Evolutionary conservation across 2,888 invertebrate genomes (phyloP).

Genomic region (Eupithecia insigniata): DNA sequence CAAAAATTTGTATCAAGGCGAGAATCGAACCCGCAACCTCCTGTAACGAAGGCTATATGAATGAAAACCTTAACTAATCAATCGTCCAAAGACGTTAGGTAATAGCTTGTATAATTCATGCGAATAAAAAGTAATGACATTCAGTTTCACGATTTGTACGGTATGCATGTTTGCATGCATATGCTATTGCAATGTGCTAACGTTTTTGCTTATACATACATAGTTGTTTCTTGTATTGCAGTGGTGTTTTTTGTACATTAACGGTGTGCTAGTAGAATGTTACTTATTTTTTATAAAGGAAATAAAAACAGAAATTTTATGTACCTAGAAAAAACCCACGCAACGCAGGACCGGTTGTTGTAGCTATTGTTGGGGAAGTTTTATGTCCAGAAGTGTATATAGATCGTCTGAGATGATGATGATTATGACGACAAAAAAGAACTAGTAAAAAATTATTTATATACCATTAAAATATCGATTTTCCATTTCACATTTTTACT

Average conservation of each 20-base stretch:
- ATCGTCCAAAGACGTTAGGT: slow-evolving; percentile 31
- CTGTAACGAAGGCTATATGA: too few species aligned
- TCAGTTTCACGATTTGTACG: slow-evolving; percentile 37
- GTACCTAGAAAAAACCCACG: not conserved
- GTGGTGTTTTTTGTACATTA: not conserved
- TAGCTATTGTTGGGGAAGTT: not conserved
- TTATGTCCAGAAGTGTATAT: not conserved
- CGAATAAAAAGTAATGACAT: slow-evolving; percentile 34
- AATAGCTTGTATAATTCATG: slow-evolving; percentile 38
- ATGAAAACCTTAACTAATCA: slow-evolving; percentile 10
- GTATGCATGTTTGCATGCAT: slow-evolving; percentile 38
- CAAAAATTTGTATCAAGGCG: too few species aligned
- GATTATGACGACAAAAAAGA: not conserved
- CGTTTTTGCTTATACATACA: slow-evolving; percentile 8
- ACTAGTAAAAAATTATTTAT: too few species aligned
- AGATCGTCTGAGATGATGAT: not conserved
- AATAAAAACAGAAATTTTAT: not conserved
- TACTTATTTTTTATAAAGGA: not conserved
- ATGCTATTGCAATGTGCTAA: slow-evolving; percentile 36
- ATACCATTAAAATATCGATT: too few species aligned
- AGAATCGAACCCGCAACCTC: too few species aligned
- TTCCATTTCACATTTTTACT: too few species aligned
- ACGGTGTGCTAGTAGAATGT: not conserved
- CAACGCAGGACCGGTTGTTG: not conserved
- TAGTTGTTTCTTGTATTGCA: slow-evolving; percentile 5